phyloP scores from a whole-genome alignment of 1,140 invertebrate genomes.

The Drosophila takahashii region DNA sequence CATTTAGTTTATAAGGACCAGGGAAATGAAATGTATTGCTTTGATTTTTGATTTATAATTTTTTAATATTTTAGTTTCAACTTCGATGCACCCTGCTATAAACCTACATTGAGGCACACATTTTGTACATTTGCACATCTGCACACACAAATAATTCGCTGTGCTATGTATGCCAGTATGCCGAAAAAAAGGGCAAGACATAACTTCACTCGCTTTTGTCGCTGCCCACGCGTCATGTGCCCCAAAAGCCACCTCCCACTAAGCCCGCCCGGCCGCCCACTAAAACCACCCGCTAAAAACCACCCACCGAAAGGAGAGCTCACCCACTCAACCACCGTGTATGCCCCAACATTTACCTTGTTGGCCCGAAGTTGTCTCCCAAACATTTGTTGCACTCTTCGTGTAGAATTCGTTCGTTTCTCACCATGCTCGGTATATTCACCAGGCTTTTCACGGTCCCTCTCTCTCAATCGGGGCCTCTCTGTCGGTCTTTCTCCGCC shows the following conservation, averaged over 20 bases:
- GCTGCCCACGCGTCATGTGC: slow-evolving; percentile 30
- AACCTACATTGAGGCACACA: slow-evolving; percentile 29
- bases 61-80: neutral
- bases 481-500: slow-evolving; percentile 8
- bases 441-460: slow-evolving; percentile 9
- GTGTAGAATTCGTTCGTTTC: slow-evolving; percentile 35
- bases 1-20: no score
- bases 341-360: slow-evolving; percentile 56
- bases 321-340: slow-evolving; percentile 10
- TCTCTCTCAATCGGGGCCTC: neutral
- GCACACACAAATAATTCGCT: slow-evolving; percentile 26
- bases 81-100: slow-evolving; percentile 7
- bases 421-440: slow-evolving; percentile 48
- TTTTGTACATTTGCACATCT: slow-evolving; percentile 23
- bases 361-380: slow-evolving; percentile 37
- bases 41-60: neutral
- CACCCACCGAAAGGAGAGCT: slow-evolving; percentile 4
- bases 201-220: slow-evolving; percentile 61
- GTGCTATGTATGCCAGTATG: slow-evolving; percentile 70
- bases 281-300: slow-evolving; percentile 15
- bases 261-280: neutral
- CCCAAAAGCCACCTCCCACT: slow-evolving; percentile 10
- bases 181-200: slow-evolving; percentile 59
- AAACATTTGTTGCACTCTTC: slow-evolving; percentile 75
- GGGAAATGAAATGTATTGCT: no score